Evolutionary conservation across 2,113 vertebrate species (phyloP).

Genomic region (Zeus faber): DNA sequence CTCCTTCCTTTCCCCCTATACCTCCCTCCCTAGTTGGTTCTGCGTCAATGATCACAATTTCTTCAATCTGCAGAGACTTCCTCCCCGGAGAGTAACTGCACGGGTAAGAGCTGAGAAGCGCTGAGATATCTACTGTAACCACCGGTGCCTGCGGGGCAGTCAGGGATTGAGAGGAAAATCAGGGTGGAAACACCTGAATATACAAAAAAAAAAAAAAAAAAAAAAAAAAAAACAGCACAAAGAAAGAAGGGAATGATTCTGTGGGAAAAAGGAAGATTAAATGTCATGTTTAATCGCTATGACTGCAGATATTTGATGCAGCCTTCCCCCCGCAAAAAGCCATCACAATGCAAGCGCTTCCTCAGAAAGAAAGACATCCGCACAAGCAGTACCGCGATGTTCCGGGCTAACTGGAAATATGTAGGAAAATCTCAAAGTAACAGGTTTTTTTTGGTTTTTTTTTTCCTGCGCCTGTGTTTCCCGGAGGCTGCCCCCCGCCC

Average conservation of each 20-base stretch:
- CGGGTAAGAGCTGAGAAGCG: conserved; percentile 53
- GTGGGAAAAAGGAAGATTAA: not conserved
- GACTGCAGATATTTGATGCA: not conserved
- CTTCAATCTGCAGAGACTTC: conserved; percentile 46
- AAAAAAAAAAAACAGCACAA: too few species aligned
- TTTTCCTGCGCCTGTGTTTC: conserved; percentile 17
- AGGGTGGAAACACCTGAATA: conserved; percentile 25
- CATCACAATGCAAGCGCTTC: not conserved
- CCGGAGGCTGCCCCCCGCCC: conserved; percentile 16
- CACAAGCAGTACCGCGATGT: too few species aligned
- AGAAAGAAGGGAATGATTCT: not conserved
- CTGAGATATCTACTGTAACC: conserved; percentile 20
- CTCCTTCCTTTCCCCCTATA: conserved; percentile 5
- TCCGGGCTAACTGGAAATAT: too few species aligned
- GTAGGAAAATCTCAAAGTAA: conserved; percentile 23
- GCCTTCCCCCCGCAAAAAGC: not conserved
- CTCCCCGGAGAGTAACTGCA: conserved; percentile 50
- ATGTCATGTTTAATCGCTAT: not conserved
- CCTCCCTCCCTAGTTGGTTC: conserved; percentile 30
- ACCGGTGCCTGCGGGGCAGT: conserved; percentile 33
- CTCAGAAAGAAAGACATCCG: too few species aligned
- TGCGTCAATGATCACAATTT: conserved; percentile 48
- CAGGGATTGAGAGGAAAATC: conserved; percentile 8
- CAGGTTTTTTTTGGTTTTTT: not conserved
- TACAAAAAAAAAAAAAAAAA: too few species aligned